Percentiles rank a stretch among this genome's conserved stretches.
These are phyloP conservation scores for Amazona guildingii DNA, from an alignment of 2,113 vertebrate genomes.

Conservation along the genomic window DNA sequence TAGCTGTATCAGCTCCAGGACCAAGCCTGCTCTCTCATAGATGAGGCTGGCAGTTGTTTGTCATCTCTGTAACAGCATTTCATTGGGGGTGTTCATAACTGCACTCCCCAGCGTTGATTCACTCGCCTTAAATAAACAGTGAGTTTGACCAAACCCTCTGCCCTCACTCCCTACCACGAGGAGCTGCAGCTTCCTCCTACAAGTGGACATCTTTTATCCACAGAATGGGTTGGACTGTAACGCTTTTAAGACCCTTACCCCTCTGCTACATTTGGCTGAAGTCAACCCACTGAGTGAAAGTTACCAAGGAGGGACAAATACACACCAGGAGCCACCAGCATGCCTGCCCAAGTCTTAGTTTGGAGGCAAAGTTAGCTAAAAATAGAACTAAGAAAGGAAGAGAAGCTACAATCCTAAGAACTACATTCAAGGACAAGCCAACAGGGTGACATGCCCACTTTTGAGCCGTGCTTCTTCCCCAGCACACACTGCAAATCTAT, in stretches of 20 bases:
- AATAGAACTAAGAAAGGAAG: not conserved
- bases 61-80: not conserved
- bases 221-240: not conserved
- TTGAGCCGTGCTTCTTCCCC: not conserved
- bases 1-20: not conserved
- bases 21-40: not conserved
- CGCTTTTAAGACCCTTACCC: not conserved
- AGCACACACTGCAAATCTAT: not conserved
- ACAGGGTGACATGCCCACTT: not conserved
- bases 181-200: not conserved
- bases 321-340: rapidly evolving
- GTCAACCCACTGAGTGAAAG: not conserved
- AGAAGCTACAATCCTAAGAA: not conserved
- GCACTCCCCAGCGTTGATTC: not conserved
- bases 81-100: rapidly evolving
- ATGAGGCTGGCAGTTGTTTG: not conserved
- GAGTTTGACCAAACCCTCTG: not conserved
- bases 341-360: not conserved
- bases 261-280: not conserved
- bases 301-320: not conserved
- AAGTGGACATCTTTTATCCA: not conserved
- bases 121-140: rapidly evolving
- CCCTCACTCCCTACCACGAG: not conserved
- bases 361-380: not conserved
- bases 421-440: not conserved